Percentiles rank a stretch among this genome's conserved stretches.
phyloP scores from a whole-genome alignment of 2,797 vertebrate genomes.

The Crenichthys baileyi region DNA sequence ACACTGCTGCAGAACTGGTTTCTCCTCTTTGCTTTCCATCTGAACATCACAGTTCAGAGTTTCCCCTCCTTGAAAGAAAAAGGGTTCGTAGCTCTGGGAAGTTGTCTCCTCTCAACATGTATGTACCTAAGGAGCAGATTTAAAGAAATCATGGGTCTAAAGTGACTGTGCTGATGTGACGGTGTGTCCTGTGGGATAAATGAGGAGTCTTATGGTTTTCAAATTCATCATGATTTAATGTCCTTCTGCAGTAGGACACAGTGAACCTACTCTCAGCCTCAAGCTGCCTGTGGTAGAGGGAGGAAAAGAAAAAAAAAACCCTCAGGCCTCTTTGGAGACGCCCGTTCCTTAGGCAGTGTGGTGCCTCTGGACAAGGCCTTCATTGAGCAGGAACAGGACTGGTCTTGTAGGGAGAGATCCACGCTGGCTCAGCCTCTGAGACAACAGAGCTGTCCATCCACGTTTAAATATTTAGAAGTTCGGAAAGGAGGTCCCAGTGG shows the following conservation, averaged over 20 bases:
- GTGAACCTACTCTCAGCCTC: slow-evolving; percentile 63
- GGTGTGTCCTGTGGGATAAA: slow-evolving; percentile 35
- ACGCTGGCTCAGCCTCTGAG: slow-evolving; percentile 73
- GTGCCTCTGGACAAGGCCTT: slow-evolving; percentile 82
- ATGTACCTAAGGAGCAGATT: slow-evolving; percentile 12
- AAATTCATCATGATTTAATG: slow-evolving; percentile 54
- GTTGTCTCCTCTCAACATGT: slow-evolving; percentile 26
- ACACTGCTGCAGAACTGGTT: slow-evolving; percentile 76
- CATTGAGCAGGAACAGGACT: slow-evolving; percentile 85
- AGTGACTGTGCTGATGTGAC: slow-evolving; percentile 20
- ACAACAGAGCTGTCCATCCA: slow-evolving; percentile 82
- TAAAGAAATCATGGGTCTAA: slow-evolving; percentile 23
- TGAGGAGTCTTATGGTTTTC: slow-evolving; percentile 44
- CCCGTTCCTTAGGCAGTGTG: slow-evolving; percentile 81
- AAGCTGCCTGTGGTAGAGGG: slow-evolving; percentile 68
- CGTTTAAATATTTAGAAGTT: slow-evolving; percentile 85
- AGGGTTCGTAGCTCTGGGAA: slow-evolving; percentile 20
- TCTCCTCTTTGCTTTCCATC: slow-evolving; percentile 73
- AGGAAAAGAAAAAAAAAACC: slow-evolving; percentile 54
- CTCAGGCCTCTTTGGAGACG: slow-evolving; percentile 80
- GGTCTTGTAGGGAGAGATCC: slow-evolving; percentile 82
- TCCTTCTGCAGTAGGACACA: slow-evolving; percentile 54
- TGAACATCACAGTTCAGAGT: slow-evolving; percentile 66
- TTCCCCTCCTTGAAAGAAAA: slow-evolving; percentile 32
- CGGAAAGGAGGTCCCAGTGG: slow-evolving; percentile 82